phyloP scores from a whole-genome alignment of 2,888 invertebrate species.

The Bruchidius siliquastri region DNA sequence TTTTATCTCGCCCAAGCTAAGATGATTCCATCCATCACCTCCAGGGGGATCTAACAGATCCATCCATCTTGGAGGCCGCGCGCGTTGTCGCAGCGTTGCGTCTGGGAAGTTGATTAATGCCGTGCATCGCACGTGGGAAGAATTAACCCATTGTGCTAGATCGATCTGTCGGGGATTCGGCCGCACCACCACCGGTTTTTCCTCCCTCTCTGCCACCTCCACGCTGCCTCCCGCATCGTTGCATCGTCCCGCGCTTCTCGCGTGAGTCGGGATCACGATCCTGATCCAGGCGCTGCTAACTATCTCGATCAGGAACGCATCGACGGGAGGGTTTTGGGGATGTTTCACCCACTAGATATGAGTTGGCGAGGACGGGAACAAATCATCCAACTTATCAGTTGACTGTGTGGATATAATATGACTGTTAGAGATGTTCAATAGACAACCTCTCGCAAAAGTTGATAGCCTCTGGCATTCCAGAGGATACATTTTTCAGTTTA shows the following conservation, averaged over 20 bases:
- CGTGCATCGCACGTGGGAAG: slow-evolving; percentile 9
- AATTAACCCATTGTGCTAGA: slow-evolving; percentile 15
- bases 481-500: too few species aligned
- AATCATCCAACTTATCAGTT: too few species aligned
- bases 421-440: too few species aligned
- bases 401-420: too few species aligned
- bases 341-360: too few species aligned
- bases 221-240: neutral
- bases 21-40: neutral
- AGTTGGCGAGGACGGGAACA: too few species aligned
- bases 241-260: neutral
- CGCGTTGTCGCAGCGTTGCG: neutral
- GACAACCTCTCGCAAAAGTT: too few species aligned
- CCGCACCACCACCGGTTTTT: neutral
- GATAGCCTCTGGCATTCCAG: too few species aligned
- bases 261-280: neutral
- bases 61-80: neutral
- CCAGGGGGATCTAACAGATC: neutral
- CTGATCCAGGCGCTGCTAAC: neutral
- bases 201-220: neutral
- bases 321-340: neutral
- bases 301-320: neutral
- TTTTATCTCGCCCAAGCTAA: neutral
- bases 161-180: slow-evolving; percentile 15
- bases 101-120: neutral